These are phyloP conservation scores for Dendrocincla tyrannina DNA, from an alignment of 2,797 vertebrate genomes.

Conservation along the genomic window DNA sequence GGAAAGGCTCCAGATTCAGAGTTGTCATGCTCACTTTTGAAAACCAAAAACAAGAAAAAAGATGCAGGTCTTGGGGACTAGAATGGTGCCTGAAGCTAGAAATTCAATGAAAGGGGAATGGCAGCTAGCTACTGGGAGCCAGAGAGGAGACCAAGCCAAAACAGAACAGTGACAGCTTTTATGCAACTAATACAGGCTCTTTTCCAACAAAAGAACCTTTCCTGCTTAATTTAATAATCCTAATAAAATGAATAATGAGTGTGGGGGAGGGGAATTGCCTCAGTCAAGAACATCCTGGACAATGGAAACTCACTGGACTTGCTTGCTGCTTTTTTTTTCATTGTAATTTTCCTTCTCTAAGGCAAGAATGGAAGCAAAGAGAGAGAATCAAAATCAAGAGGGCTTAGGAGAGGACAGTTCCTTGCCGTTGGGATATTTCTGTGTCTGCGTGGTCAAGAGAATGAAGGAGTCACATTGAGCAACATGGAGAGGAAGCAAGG, in stretches of 20 bases:
- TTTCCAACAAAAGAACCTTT: conserved; percentile 64
- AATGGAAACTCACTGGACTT: neutral
- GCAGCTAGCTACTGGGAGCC: neutral
- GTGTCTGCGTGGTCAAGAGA: neutral
- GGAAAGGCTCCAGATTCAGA: neutral
- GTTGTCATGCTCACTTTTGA: neutral
- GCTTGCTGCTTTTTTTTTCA: neutral
- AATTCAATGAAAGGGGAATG: neutral
- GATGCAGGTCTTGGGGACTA: neutral
- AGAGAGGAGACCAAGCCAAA: conserved; percentile 41
- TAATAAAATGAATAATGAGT: conserved; percentile 35
- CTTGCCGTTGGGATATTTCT: neutral
- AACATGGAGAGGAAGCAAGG: neutral
- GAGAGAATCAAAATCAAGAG: neutral
- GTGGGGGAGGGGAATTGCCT: neutral
- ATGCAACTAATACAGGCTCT: conserved; percentile 38
- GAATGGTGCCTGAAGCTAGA: conserved; percentile 16
- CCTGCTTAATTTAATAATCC: conserved; percentile 46
- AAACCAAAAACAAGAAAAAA: neutral
- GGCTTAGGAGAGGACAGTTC: neutral
- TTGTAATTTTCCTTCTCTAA: neutral
- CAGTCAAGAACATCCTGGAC: conserved; percentile 20
- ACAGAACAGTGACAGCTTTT: conserved; percentile 58
- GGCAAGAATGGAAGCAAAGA: neutral
- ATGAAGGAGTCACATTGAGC: neutral